These are phyloP conservation scores for Indicator indicator DNA, from an alignment of 2,113 vertebrate species.

Conservation along the genomic window DNA sequence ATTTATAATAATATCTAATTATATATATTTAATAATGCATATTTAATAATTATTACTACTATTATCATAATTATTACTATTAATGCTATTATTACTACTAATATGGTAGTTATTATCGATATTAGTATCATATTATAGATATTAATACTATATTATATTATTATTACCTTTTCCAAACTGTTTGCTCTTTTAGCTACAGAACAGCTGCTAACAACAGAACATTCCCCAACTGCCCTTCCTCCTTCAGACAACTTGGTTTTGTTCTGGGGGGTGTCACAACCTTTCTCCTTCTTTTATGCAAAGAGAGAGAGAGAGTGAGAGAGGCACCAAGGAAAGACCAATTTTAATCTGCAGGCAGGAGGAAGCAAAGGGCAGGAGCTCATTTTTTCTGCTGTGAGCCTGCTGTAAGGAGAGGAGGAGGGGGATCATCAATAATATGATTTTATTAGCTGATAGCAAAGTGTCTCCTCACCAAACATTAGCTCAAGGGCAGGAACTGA, in stretches of 20 bases:
- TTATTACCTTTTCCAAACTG: conserved; percentile 62
- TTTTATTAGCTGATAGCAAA: conserved; percentile 52
- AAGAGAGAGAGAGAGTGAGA: neutral
- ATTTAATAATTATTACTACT: no score
- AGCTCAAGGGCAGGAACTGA: conserved; percentile 61
- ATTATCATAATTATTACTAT: no score
- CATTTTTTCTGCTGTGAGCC: neutral
- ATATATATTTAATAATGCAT: no score
- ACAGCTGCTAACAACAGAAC: conserved; percentile 26
- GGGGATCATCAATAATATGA: conserved; percentile 37
- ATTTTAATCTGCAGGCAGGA: neutral
- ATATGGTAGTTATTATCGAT: no score
- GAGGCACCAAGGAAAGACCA: neutral
- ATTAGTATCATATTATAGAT: no score
- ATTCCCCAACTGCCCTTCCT: conserved; percentile 24
- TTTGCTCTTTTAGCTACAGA: conserved; percentile 63
- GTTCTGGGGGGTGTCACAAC: conserved; percentile 6
- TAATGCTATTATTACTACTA: no score
- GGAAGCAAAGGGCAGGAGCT: neutral
- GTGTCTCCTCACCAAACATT: conserved; percentile 13
- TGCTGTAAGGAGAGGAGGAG: conserved; percentile 12
- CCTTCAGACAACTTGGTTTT: neutral
- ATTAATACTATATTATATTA: neutral
- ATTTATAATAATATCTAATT: no score
- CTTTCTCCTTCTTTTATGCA: neutral